phyloP scores from a whole-genome alignment of 1,140 invertebrate genomes.

The Maconellicoccus hirsutus region DNA sequence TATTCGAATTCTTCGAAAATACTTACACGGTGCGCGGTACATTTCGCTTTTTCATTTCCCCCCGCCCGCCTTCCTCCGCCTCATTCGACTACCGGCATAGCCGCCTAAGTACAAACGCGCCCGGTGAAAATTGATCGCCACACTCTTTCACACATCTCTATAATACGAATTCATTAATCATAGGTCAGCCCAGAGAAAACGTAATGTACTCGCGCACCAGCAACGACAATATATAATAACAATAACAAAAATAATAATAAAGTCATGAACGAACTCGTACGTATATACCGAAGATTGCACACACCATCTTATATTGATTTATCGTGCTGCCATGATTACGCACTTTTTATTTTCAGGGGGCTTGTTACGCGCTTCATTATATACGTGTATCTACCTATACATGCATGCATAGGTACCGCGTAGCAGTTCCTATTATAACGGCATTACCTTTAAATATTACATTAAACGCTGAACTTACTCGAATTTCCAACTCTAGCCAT shows the following conservation, averaged over 20 bases:
- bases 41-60: no score
- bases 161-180: not conserved
- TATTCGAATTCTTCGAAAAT: constrained; percentile 14
- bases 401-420: not conserved
- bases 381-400: not conserved
- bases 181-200: not conserved
- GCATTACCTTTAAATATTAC: not conserved
- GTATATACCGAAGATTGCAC: not conserved
- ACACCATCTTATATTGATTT: not conserved
- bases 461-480: not conserved
- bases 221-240: constrained; percentile 9
- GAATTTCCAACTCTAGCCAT: not conserved
- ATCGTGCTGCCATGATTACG: not conserved
- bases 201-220: not conserved
- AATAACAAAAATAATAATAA: constrained; percentile 10
- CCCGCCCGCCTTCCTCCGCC: no score
- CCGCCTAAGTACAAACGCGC: not conserved
- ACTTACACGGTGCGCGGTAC: no score
- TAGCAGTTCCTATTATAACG: not conserved
- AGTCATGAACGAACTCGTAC: not conserved
- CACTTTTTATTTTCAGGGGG: not conserved
- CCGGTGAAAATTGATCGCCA: not conserved
- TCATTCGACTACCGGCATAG: not conserved
- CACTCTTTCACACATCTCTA: not conserved
- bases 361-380: constrained; percentile 7